Evolutionary conservation across 2,113 vertebrate species (phyloP).

Genomic region (Struthio camelus): DNA sequence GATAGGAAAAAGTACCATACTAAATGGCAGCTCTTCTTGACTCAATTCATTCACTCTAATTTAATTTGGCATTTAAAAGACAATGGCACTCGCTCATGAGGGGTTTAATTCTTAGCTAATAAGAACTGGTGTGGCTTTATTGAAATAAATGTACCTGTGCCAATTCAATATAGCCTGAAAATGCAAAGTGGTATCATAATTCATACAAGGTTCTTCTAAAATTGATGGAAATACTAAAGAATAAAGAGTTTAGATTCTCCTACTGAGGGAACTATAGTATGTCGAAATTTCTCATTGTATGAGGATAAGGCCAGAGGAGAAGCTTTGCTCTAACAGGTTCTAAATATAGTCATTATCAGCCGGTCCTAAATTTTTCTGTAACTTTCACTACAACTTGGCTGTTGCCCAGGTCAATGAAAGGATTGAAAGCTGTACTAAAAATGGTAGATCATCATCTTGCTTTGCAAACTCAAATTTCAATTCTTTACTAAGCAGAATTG

Average conservation of each 20-base stretch:
- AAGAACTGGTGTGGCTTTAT: background rate
- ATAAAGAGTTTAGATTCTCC: background rate
- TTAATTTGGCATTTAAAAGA: background rate
- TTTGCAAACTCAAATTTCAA: background rate
- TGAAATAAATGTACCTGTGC: background rate
- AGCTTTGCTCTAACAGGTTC: background rate
- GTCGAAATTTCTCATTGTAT: background rate
- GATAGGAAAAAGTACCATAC: background rate
- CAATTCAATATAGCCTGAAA: background rate
- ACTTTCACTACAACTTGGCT: background rate
- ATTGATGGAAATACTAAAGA: background rate
- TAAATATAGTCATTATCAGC: background rate
- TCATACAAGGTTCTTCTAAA: background rate
- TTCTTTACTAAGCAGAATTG: background rate
- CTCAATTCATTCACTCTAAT: background rate
- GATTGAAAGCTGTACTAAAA: background rate
- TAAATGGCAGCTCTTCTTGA: background rate
- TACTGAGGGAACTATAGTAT: background rate
- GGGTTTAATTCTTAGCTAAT: background rate
- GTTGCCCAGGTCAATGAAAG: background rate
- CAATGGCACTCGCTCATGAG: background rate
- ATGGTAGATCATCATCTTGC: background rate
- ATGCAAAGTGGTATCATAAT: fast-evolving
- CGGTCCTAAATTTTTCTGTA: too few relatives aligned
- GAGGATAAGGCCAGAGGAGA: background rate